phyloP scores from a whole-genome alignment of 2,888 invertebrate genomes.

The Spialia ferax region DNA sequence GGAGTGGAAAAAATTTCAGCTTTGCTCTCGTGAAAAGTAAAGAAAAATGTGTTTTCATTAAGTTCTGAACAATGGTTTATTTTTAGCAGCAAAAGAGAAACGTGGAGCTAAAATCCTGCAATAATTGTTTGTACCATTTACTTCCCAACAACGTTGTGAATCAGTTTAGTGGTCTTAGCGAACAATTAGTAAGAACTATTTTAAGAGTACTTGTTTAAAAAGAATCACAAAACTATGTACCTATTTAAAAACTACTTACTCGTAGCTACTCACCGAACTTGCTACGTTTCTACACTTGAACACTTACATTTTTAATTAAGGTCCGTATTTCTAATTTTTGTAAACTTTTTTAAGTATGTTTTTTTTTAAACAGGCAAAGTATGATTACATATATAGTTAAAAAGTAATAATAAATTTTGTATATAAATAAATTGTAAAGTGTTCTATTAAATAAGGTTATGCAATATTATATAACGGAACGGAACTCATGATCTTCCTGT shows the following conservation, averaged over 20 bases:
- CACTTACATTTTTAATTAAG: too few relatives aligned
- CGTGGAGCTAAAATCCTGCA: conserved; percentile 24
- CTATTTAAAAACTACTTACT: background rate
- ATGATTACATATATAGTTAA: too few relatives aligned
- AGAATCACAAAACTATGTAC: background rate
- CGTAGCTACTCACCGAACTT: too few relatives aligned
- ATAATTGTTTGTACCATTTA: conserved; percentile 28
- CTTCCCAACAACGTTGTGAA: conserved; percentile 6
- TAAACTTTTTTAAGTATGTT: too few relatives aligned
- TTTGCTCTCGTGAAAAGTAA: conserved; percentile 8
- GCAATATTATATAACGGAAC: too few relatives aligned
- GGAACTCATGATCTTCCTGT: too few relatives aligned
- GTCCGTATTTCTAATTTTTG: too few relatives aligned
- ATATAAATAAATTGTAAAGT: too few relatives aligned
- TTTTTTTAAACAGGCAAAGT: too few relatives aligned
- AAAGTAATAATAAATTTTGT: too few relatives aligned
- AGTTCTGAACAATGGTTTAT: conserved; percentile 24
- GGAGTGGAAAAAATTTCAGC: conserved; percentile 10
- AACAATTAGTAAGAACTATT: conserved; percentile 8
- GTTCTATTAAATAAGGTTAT: too few relatives aligned
- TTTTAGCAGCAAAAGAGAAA: conserved; percentile 27
- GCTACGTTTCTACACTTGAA: too few relatives aligned
- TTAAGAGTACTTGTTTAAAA: background rate
- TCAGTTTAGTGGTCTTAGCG: conserved; percentile 20
- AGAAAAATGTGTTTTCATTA: conserved; percentile 31